Evolutionary conservation across 1,140 invertebrate genomes (phyloP).

Genomic region (Drosophila quadrilineata): DNA sequence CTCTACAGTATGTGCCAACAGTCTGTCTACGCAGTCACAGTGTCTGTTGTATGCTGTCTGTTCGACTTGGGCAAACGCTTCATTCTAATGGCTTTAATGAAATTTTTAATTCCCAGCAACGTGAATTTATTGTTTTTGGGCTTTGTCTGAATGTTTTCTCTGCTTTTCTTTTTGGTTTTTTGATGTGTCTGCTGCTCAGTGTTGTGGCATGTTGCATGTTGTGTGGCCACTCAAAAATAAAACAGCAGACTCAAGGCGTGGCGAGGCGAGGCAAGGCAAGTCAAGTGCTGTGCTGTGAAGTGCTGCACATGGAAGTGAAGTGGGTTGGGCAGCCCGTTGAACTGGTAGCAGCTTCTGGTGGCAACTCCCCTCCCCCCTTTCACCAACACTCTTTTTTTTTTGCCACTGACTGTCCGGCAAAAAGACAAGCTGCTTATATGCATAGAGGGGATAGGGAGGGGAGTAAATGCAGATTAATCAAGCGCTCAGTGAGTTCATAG

Average conservation of each 20-base stretch:
- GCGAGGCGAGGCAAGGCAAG: constrained; percentile 30
- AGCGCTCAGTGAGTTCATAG: constrained; percentile 68
- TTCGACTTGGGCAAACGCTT: constrained; percentile 32
- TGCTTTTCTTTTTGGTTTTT: background rate
- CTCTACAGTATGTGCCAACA: background rate
- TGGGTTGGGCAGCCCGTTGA: constrained; percentile 37
- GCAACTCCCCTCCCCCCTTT: too few species aligned
- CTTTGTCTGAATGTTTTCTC: constrained; percentile 11
- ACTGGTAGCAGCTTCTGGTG: constrained; percentile 24
- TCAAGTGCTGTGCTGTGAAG: constrained; percentile 18
- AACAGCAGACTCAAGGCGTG: constrained; percentile 27
- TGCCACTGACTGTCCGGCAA: too few species aligned
- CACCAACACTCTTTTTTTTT: too few species aligned
- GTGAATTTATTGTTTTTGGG: constrained; percentile 69
- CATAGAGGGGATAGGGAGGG: background rate
- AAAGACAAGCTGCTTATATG: constrained; percentile 14
- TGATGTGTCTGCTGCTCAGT: too few species aligned
- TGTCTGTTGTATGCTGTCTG: constrained; percentile 43
- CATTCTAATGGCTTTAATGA: constrained; percentile 77
- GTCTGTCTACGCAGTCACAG: constrained; percentile 31
- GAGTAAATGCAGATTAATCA: constrained; percentile 67
- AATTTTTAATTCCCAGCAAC: constrained; percentile 53
- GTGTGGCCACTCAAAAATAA: constrained; percentile 76
- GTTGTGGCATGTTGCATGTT: constrained; percentile 38
- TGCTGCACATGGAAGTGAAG: constrained; percentile 31